Conservation (phyloP, 2,113 vertebrate genomes). For the Anarhynchus alexandrinus region DNA sequence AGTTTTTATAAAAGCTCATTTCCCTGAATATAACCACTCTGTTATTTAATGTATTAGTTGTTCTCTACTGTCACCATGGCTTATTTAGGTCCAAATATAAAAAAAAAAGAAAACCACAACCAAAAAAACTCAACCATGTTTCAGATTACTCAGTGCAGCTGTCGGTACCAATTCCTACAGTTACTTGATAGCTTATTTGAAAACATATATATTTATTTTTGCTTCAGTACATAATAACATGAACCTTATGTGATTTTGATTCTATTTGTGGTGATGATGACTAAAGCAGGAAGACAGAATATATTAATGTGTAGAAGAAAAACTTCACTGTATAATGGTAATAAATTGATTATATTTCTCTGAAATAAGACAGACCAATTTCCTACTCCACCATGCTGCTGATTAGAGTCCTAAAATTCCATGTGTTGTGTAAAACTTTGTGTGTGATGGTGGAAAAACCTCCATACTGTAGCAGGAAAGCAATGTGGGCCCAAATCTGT, state of each 20-base stretch:
- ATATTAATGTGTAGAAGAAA: not conserved
- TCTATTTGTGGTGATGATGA: not conserved
- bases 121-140: not conserved
- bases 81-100: not conserved
- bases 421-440: not conserved
- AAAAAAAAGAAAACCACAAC: not conserved
- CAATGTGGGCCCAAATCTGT: rapidly evolving
- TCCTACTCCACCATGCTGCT: not conserved
- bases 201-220: not conserved
- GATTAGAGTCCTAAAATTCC: not conserved
- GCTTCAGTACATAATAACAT: not conserved
- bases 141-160: not conserved
- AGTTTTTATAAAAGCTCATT: not conserved
- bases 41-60: not conserved
- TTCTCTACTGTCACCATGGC: not conserved
- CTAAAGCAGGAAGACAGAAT: not conserved
- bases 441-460: not conserved
- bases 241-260: not conserved
- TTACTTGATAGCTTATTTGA: not conserved
- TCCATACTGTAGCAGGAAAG: not conserved
- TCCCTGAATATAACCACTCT: not conserved
- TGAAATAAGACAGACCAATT: not conserved
- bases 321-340: not conserved
- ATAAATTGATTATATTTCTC: not conserved
- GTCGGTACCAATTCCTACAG: not conserved